These are phyloP conservation scores for Eleginops maclovinus DNA, from an alignment of 2,113 vertebrate genomes.

Conservation along the genomic window DNA sequence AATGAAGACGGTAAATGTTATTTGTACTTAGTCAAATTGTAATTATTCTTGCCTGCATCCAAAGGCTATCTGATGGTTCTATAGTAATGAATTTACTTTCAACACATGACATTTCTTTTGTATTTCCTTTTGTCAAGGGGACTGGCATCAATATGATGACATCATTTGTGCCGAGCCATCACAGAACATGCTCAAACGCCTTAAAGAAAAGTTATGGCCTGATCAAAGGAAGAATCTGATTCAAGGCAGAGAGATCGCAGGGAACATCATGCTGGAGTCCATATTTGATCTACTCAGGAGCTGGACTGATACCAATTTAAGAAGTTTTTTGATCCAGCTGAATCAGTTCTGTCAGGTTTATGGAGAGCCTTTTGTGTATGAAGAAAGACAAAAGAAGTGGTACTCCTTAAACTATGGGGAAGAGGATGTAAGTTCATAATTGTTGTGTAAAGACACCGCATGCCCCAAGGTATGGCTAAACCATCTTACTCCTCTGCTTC, in stretches of 20 bases:
- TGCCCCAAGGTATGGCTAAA: accelerated
- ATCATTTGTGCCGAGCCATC: slow-evolving; percentile 83
- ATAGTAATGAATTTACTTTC: background rate
- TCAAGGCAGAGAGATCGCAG: slow-evolving; percentile 85
- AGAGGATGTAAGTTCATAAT: slow-evolving; percentile 80
- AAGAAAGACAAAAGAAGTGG: slow-evolving; percentile 63
- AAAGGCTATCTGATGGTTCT: background rate
- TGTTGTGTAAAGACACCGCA: background rate
- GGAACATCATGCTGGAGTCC: slow-evolving; percentile 83
- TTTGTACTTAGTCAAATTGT: accelerated
- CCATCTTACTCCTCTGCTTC: background rate
- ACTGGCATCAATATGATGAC: slow-evolving; percentile 98
- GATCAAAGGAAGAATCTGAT: slow-evolving; percentile 61
- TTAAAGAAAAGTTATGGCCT: slow-evolving; percentile 60
- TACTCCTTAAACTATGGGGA: slow-evolving; percentile 37
- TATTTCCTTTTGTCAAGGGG: slow-evolving; percentile 60
- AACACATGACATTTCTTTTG: background rate
- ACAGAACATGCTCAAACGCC: accelerated
- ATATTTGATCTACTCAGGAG: slow-evolving; percentile 87
- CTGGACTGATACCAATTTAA: slow-evolving; percentile 84
- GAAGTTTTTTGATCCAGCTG: slow-evolving; percentile 84
- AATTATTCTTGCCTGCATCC: background rate
- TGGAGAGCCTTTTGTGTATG: slow-evolving; percentile 67
- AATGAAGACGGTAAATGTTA: slow-evolving; percentile 73
- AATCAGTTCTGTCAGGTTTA: slow-evolving; percentile 82